Percentiles rank a stretch among this genome's conserved stretches.
Evolutionary conservation across 2,113 vertebrate species (phyloP).

Genomic region (Picathartes gymnocephalus): DNA sequence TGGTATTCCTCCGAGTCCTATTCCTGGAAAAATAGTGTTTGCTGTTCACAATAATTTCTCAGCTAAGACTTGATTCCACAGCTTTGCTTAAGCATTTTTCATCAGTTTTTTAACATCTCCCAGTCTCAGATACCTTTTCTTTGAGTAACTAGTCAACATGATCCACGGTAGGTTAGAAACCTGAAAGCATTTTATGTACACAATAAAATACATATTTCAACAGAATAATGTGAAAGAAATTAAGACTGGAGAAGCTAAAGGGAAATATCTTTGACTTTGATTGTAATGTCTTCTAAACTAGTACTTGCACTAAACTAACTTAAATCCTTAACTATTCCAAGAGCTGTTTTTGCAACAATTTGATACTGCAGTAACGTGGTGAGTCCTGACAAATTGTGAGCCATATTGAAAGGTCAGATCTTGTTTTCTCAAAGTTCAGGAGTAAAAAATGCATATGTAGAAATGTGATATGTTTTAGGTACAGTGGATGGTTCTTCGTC

Average conservation of each 20-base stretch:
- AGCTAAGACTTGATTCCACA: not conserved
- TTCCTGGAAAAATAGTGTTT: not conserved
- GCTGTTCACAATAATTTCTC: slow-evolving; percentile 12
- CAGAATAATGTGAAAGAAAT: not conserved
- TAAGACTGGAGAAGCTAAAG: not conserved
- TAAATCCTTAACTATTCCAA: not conserved
- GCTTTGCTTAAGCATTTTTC: not conserved
- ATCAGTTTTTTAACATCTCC: slow-evolving; percentile 4
- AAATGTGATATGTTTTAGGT: not conserved
- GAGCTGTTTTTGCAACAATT: not conserved
- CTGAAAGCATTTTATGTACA: not conserved
- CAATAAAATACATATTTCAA: not conserved
- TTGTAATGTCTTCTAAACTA: not conserved
- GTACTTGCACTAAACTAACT: not conserved
- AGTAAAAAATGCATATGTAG: not conserved
- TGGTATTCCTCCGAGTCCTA: slow-evolving; percentile 10
- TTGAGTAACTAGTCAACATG: not conserved
- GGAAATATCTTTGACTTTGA: not conserved
- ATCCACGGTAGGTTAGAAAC: not conserved
- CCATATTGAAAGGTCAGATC: not conserved
- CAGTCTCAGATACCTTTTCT: not conserved
- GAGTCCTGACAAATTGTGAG: not conserved
- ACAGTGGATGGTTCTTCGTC: accelerated
- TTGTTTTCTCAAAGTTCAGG: not conserved
- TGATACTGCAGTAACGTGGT: not conserved